These are phyloP conservation scores for Heterodera schachtii DNA, from an alignment of 1,140 invertebrate genomes.

Conservation along the genomic window DNA sequence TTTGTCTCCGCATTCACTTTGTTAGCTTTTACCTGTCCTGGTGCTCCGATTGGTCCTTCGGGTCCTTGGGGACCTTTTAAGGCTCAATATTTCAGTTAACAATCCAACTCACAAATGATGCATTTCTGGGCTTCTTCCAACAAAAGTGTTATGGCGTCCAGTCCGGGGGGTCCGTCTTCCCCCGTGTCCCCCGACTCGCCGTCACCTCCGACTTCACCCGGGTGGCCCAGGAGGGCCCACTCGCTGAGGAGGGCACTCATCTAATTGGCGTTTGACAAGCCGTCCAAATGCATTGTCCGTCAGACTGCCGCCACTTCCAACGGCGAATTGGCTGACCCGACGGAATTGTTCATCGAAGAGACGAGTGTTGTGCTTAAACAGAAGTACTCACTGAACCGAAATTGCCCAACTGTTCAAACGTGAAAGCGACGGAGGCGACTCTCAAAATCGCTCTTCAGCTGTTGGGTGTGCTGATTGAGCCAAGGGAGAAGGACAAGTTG, in stretches of 20 bases:
- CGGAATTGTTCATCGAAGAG: conserved; percentile 45
- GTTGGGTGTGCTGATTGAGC: conserved; percentile 32
- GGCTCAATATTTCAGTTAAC: neutral
- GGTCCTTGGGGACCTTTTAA: conserved; percentile 41
- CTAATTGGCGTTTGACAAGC: conserved; percentile 8
- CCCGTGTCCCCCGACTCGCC: conserved; percentile 40
- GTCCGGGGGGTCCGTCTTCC: conserved; percentile 29
- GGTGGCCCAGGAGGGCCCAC: conserved; percentile 29
- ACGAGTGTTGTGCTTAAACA: conserved; percentile 40
- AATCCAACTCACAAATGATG: conserved; percentile 22
- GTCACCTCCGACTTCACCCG: conserved; percentile 31
- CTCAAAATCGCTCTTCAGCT: conserved; percentile 42
- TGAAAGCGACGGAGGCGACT: conserved; percentile 42
- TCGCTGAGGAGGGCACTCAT: conserved; percentile 39
- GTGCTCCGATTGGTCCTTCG: conserved; percentile 30
- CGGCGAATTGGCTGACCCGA: conserved; percentile 31
- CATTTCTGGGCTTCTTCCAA: conserved; percentile 45
- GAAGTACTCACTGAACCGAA: too few relatives aligned
- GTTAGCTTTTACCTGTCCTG: conserved; percentile 27
- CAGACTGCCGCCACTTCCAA: neutral
- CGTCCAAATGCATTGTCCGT: neutral
- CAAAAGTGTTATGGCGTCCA: conserved; percentile 42
- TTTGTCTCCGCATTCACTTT: neutral
- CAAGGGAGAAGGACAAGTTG: conserved; percentile 44
- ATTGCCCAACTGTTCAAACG: conserved; percentile 20